These are phyloP conservation scores for Rhorus exstirpatorius DNA, from an alignment of 2,888 invertebrate genomes.

Conservation along the genomic window DNA sequence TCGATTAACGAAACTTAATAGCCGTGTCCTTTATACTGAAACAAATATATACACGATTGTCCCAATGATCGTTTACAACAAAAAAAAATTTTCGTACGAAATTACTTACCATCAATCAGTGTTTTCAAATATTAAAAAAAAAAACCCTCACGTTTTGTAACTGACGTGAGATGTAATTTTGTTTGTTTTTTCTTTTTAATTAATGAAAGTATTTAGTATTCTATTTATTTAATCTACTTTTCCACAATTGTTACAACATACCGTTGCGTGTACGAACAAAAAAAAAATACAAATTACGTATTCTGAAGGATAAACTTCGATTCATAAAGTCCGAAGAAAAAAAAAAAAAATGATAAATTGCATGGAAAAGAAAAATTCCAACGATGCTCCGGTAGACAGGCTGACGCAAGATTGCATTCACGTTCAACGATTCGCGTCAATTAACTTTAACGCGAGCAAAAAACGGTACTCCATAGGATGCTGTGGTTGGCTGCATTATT, in stretches of 20 bases:
- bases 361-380: slow-evolving; percentile 36
- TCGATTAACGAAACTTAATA: slow-evolving; percentile 44
- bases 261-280: not conserved
- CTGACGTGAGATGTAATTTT: too few species aligned
- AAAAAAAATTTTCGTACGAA: too few species aligned
- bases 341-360: slow-evolving; percentile 34
- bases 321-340: slow-evolving; percentile 26
- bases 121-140: not conserved
- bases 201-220: not conserved
- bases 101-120: too few species aligned
- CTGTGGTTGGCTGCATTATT: slow-evolving; percentile 17
- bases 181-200: too few species aligned
- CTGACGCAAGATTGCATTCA: slow-evolving; percentile 41
- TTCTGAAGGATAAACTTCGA: slow-evolving; percentile 28
- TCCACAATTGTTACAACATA: not conserved
- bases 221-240: not conserved
- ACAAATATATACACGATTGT: too few species aligned
- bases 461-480: slow-evolving; percentile 20
- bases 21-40: not conserved
- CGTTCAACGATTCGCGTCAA: slow-evolving; percentile 45
- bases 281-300: not conserved
- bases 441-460: slow-evolving; percentile 38
- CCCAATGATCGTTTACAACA: not conserved
- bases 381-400: slow-evolving; percentile 23
- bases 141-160: too few species aligned